Evolutionary conservation across 2,113 vertebrate species (phyloP).

Genomic region (Pelusios castaneus): DNA sequence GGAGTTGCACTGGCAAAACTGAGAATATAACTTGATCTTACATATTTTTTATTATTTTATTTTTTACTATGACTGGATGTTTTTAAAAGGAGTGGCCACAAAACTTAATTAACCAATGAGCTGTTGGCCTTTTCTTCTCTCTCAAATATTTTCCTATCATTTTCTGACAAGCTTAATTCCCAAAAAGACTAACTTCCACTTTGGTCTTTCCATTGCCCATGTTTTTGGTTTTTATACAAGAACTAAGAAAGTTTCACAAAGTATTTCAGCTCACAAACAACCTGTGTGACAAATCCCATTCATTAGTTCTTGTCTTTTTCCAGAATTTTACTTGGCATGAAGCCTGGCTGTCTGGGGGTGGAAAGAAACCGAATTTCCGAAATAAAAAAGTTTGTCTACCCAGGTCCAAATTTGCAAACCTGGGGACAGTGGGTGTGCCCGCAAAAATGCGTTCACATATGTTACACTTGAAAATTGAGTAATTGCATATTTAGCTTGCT

Average conservation of each 20-base stretch:
- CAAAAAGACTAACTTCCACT: conserved; percentile 10
- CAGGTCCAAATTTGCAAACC: conserved; percentile 40
- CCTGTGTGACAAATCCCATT: not conserved
- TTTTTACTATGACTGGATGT: not conserved
- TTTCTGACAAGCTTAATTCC: conserved; percentile 26
- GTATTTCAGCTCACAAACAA: conserved; percentile 37
- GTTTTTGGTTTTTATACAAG: not conserved
- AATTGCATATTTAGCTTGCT: conserved; percentile 67
- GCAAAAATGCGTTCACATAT: conserved; percentile 46
- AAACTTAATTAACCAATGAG: not conserved
- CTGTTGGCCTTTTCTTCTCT: conserved; percentile 37
- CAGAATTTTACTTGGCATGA: conserved; percentile 68
- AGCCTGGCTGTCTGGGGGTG: conserved; percentile 44
- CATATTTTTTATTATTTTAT: not conserved
- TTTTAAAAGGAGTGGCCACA: not conserved
- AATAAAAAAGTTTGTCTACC: conserved; percentile 55
- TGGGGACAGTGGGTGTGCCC: conserved; percentile 26
- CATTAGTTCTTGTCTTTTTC: conserved; percentile 53
- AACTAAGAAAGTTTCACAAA: conserved; percentile 38
- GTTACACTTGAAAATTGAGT: conserved; percentile 63
- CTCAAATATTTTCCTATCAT: not conserved
- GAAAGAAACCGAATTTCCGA: conserved; percentile 24
- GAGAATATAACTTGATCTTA: not conserved
- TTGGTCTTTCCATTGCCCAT: conserved; percentile 14
- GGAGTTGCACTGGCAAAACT: not conserved